Evolutionary conservation across 1,140 invertebrate species (phyloP).

Genomic region (Meloidogyne chitwoodi): DNA sequence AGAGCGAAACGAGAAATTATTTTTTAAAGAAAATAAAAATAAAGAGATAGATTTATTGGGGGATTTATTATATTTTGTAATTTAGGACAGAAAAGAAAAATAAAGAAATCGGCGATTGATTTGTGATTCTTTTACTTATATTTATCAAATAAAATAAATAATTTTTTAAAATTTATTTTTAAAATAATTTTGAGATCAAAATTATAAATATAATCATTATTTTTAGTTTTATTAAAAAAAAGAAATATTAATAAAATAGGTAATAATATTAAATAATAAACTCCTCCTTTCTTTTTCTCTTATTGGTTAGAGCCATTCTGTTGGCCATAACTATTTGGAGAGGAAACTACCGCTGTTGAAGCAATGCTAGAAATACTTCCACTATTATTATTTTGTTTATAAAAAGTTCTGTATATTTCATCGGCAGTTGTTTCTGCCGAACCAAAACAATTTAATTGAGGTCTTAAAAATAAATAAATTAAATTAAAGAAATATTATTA

Average conservation of each 20-base stretch:
- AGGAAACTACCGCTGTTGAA: slow-evolving; percentile 9
- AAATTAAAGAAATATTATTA: not conserved
- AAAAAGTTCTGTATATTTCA: not conserved
- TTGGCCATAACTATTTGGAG: slow-evolving; percentile 1
- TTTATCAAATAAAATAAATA: not conserved
- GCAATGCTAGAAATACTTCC: not conserved
- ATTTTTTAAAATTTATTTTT: too few relatives aligned
- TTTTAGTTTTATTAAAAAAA: too few relatives aligned
- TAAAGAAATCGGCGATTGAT: not conserved
- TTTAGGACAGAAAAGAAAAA: not conserved
- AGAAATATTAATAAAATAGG: too few relatives aligned
- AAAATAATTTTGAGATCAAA: too few relatives aligned
- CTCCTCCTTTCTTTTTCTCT: not conserved
- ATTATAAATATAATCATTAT: too few relatives aligned
- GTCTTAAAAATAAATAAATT: not conserved
- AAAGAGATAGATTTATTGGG: not conserved
- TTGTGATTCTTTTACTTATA: not conserved
- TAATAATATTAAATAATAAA: too few relatives aligned
- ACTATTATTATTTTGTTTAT: not conserved
- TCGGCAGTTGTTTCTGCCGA: not conserved
- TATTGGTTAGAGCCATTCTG: not conserved
- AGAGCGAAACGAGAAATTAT: not conserved
- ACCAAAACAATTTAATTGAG: slow-evolving; percentile 17
- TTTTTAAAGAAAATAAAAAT: not conserved
- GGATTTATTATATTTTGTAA: not conserved